These are phyloP conservation scores for Rallus limicola DNA, from an alignment of 2,113 vertebrate species.

Conservation along the genomic window DNA sequence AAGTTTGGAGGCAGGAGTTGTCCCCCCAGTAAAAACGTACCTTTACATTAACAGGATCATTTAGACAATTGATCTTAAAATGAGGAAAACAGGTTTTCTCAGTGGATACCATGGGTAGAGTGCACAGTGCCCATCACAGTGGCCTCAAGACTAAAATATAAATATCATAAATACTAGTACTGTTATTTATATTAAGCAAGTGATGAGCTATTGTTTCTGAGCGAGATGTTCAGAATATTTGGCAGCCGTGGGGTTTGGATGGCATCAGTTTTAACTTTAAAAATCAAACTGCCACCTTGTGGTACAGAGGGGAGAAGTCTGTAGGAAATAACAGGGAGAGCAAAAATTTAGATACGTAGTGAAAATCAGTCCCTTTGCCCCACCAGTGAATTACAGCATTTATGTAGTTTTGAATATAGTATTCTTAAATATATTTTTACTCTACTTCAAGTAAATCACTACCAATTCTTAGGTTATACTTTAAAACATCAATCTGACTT, in stretches of 20 bases:
- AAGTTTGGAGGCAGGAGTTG: neutral
- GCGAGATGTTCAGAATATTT: neutral
- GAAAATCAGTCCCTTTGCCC: neutral
- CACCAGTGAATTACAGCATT: neutral
- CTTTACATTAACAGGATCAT: neutral
- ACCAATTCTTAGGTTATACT: neutral
- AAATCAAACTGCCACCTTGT: constrained; percentile 60
- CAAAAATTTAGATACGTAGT: neutral
- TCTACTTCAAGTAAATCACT: neutral
- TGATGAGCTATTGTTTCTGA: neutral
- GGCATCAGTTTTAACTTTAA: neutral
- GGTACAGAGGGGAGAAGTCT: neutral
- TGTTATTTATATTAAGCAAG: neutral
- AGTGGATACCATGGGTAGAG: neutral
- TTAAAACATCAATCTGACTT: neutral
- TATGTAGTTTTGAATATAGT: neutral
- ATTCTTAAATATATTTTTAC: neutral
- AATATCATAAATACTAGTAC: neutral
- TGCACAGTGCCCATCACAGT: neutral
- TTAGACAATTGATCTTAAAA: neutral
- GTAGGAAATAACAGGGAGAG: neutral
- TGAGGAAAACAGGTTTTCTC: neutral
- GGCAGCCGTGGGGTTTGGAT: neutral
- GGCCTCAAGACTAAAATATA: neutral
- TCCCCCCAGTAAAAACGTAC: neutral